Evolutionary conservation across 2,113 vertebrate species (phyloP), one percentile per base, ranked within the genome.

Genomic region (Pleuronectes platessa): DNA sequence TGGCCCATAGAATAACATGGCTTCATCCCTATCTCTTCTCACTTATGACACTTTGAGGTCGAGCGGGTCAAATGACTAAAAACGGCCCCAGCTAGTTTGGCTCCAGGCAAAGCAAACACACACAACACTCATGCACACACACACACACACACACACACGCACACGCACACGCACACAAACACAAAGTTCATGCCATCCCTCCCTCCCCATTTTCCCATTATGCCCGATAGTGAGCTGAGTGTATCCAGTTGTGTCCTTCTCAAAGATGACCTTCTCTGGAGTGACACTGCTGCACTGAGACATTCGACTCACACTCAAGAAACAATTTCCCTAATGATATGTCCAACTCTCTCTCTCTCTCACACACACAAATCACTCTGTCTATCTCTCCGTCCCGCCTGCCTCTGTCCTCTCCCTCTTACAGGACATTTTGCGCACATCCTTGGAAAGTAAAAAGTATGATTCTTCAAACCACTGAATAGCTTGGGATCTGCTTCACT

Each of bases 31-130:
- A 92, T 93, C 91, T 76, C 77, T 68, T 70, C 86, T 89, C 83
- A 81, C 91, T 92, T 89, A 88, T 90, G 91, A 94, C 94, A 93
- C 94, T 92, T 92, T 86, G 84, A 94, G 93, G 93, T 93, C 87
- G 26, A 68, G n/a, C 6, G 24, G 92, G 91, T 91, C 92, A 92
- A 93, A 92, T 87, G 85, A 88, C 93, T 93, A 94, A 93, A 93
- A 91, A 90, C 68, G 63, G 90, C 83, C 88, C 76, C 51, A 27
- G 90, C 79, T 82, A 78, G 75, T 84, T 88, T 91, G 90, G 92
- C 92, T 89, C 72, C 66, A 70, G 83, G 90, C 92, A 87, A 71
- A 67, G 68, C 63, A 64, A 72, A 26, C 58, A 61, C 74, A 80
- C 87, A 77, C 65, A 56, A 69, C 21, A 59, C 23, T 62, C 45